phyloP scores from a whole-genome alignment of 1,140 invertebrate genomes.

The Scaptomyza hsui region DNA sequence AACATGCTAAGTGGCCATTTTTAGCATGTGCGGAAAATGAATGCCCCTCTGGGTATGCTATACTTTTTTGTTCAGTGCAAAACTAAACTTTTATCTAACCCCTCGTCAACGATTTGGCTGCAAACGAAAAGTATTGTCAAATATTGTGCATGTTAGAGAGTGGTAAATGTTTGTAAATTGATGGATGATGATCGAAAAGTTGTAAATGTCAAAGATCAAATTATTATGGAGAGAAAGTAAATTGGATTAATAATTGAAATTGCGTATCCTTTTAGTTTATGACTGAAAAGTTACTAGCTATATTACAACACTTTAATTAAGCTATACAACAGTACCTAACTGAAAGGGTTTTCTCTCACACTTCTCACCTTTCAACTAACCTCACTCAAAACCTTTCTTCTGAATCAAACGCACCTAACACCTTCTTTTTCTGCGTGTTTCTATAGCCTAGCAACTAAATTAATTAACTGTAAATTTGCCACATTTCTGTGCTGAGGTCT shows the following conservation, averaged over 20 bases:
- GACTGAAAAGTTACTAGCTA: too few relatives aligned
- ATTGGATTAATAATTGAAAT: too few relatives aligned
- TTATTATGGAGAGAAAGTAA: too few relatives aligned
- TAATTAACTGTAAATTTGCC: conserved; percentile 74
- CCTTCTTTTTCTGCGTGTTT: conserved; percentile 2
- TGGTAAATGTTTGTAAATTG: conserved; percentile 1
- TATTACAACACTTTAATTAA: not conserved
- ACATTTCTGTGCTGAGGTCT: not conserved
- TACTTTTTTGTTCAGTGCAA: not conserved
- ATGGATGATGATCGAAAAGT: not conserved
- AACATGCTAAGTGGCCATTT: conserved; percentile 16
- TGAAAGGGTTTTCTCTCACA: too few relatives aligned
- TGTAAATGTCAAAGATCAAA: too few relatives aligned
- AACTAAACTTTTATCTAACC: not conserved
- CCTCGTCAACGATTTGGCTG: not conserved
- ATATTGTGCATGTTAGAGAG: not conserved
- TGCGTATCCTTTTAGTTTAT: too few relatives aligned
- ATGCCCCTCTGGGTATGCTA: conserved; percentile 2
- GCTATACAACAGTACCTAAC: too few relatives aligned
- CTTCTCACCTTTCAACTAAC: not conserved
- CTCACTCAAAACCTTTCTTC: conserved; percentile 1
- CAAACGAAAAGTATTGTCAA: conserved; percentile 5
- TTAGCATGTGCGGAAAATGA: conserved; percentile 20
- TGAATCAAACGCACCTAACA: not conserved
- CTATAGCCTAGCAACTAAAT: conserved; percentile 38